These are phyloP conservation scores for Pseudomyrmex pallidus DNA, from an alignment of 1,140 invertebrate species.

Conservation along the genomic window DNA sequence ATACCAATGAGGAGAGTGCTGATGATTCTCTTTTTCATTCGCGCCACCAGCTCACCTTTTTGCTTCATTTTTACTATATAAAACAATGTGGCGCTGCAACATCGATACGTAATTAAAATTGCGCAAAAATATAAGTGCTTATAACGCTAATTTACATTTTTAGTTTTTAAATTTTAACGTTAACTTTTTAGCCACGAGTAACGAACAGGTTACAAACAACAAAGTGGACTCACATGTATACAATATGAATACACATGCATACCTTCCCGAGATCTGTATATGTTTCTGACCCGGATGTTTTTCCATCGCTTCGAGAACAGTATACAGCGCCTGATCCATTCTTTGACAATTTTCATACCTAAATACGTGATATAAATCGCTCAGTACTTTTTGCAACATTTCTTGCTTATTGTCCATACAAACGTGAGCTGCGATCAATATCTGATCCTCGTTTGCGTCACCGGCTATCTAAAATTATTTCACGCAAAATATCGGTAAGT, in stretches of 20 bases:
- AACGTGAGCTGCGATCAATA: constrained; percentile 91
- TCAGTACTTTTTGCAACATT: constrained; percentile 93
- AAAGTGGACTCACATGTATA: not conserved
- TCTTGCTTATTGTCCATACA: constrained; percentile 92
- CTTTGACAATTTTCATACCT: constrained; percentile 91
- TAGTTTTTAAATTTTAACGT: not conserved
- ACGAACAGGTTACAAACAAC: not conserved
- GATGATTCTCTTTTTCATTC: constrained; percentile 92
- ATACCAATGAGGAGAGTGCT: constrained; percentile 94
- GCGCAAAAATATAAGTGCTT: not conserved
- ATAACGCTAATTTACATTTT: not conserved
- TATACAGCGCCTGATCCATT: constrained; percentile 89
- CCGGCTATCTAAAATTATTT: constrained; percentile 90
- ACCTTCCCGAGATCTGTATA: constrained; percentile 97
- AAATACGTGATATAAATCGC: constrained; percentile 96
- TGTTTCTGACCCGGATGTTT: constrained; percentile 92
- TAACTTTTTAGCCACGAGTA: not conserved
- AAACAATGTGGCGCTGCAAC: constrained; percentile 94
- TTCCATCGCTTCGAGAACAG: constrained; percentile 95
- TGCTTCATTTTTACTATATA: constrained; percentile 96
- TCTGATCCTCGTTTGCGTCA: constrained; percentile 96
- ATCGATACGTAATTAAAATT: not conserved
- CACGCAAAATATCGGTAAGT: constrained; percentile 1
- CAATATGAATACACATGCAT: constrained; percentile 35
- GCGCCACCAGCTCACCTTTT: constrained; percentile 87